Evolutionary conservation across 2,113 vertebrate genomes (phyloP), one percentile per base, ranked within the genome.

Genomic region (Prolemur simus): DNA sequence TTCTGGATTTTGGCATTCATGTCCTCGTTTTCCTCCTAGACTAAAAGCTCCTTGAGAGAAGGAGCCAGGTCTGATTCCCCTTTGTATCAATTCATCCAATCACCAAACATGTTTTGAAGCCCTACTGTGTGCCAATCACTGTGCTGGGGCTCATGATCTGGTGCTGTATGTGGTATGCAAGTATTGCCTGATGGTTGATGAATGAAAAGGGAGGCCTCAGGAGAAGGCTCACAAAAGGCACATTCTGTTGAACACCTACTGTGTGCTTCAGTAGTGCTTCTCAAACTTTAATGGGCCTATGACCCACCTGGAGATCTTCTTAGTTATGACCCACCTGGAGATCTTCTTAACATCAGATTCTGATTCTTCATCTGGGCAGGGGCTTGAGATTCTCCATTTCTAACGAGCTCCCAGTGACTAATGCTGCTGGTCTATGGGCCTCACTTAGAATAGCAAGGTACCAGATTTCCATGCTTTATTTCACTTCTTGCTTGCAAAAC

Each of bases 1-100:
- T 47, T 81, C 49, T 47, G 63, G n/a, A 52, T 97, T 45, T n/a
- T 54, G 49, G 54, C 7, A 10, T 42, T 76, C 63, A 14, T 29
- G 6, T 32, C 89, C 63, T n/a, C 17, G 45, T 89, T 91, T 96
- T 66, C 42, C 45, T 82, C 37, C 11, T 64, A 29, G 21, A 74
- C 87, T 56, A 23, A 11, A 8, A 80, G 32, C 74, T 95, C 37
- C 74, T 86, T 64, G 6, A 84, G 27, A 74, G 56, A 18, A 77
- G 23, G 21, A 74, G 45, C 27, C 49, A n/a, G 37, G 29, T 47
- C 76, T 37, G n/a, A 64, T 29, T 89, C 25, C 42, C 60, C 69
- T 93, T 42, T 58, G 5, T 11, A 25, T n/a, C 47, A 71, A 15
- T 77, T 37, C 56, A 58, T 42, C 42, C 63, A 23, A 73, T 64